Conservation (phyloP, 1,140 invertebrate species). For the Parapsyche elsis region DNA sequence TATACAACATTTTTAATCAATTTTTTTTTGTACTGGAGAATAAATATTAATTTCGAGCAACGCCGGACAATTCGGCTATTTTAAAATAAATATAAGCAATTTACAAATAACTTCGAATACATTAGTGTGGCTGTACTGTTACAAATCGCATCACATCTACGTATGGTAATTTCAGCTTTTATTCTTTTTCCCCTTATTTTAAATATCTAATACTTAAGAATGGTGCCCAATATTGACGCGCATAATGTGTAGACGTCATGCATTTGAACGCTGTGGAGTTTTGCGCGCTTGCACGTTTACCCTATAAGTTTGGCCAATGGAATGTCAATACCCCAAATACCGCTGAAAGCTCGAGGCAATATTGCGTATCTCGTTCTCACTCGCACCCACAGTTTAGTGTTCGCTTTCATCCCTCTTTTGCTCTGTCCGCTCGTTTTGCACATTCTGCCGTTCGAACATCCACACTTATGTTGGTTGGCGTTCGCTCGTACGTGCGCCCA, state of each 20-base stretch:
- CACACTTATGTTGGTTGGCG: background rate
- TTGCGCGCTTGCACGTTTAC: conserved; percentile 40
- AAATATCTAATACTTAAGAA: too few species aligned
- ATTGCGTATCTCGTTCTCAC: background rate
- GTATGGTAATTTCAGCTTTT: too few species aligned
- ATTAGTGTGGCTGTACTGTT: too few species aligned
- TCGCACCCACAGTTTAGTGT: too few species aligned
- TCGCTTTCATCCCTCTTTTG: background rate
- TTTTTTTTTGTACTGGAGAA: too few species aligned
- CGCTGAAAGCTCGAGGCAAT: conserved; percentile 25
- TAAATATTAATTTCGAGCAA: too few species aligned
- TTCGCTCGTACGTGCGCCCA: background rate
- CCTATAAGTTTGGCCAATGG: conserved; percentile 45
- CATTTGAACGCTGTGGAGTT: background rate
- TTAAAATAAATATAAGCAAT: too few species aligned
- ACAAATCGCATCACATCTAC: too few species aligned
- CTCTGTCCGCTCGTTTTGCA: background rate
- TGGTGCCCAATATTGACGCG: background rate
- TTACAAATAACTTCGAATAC: too few species aligned
- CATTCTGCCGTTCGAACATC: background rate
- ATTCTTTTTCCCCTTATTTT: too few species aligned
- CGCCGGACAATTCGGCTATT: too few species aligned
- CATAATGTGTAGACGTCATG: conserved; percentile 6
- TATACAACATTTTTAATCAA: too few species aligned
- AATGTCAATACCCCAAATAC: conserved; percentile 46